Conservation (phyloP, 1,140 invertebrate species). For the Cyclargus thomasi region DNA sequence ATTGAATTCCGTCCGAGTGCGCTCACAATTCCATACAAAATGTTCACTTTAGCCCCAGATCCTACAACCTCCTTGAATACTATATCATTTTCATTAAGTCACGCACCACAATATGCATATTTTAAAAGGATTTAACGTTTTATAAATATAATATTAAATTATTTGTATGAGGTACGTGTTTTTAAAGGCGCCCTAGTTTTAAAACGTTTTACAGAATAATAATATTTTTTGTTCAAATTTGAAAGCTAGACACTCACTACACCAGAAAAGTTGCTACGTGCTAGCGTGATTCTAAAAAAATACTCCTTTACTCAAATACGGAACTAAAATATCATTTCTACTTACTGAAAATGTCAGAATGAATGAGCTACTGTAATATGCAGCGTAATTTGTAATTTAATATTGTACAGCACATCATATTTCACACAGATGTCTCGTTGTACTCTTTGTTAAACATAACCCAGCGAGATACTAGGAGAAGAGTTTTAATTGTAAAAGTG, state of each 20-base stretch:
- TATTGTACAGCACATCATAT: neutral
- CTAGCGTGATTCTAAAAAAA: too few relatives aligned
- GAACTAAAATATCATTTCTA: neutral
- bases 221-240: too few relatives aligned
- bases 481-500: neutral
- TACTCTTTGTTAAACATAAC: neutral
- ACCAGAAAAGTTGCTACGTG: too few relatives aligned
- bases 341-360: neutral
- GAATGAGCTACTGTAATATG: neutral
- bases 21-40: slow-evolving; percentile 4
- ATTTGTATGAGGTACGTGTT: neutral
- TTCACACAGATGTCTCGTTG: neutral
- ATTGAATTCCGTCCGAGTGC: slow-evolving; percentile 8
- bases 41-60: neutral
- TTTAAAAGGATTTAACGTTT: neutral
- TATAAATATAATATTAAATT: neutral
- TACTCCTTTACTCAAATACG: neutral
- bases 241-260: too few relatives aligned
- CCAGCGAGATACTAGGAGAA: neutral
- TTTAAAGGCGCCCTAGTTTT: too few relatives aligned
- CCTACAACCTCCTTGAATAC: slow-evolving; percentile 5
- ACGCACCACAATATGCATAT: neutral
- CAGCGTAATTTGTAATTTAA: neutral
- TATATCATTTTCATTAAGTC: neutral
- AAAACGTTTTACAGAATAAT: too few relatives aligned